A percentile compares a stretch with the other conserved stretches of the same genome.
Conservation (phyloP, 2,888 invertebrate genomes). For the Lycophotia porphyrea region DNA sequence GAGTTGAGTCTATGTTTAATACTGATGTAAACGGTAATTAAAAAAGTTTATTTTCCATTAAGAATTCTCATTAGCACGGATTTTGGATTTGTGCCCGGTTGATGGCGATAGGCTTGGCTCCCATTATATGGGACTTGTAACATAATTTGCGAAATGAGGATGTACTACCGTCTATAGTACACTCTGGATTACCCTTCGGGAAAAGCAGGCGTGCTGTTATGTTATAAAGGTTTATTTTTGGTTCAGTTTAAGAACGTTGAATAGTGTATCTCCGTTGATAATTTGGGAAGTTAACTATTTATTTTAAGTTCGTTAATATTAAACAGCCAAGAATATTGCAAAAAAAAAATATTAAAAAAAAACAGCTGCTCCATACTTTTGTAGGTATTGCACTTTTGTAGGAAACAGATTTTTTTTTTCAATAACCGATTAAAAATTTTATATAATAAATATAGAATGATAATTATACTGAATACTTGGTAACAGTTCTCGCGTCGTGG, state of each 20-base stretch:
- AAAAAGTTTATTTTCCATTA: not conserved
- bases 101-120: not conserved
- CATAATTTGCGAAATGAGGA: not conserved
- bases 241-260: slow-evolving; percentile 1
- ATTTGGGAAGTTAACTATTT: slow-evolving; percentile 10
- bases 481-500: too few relatives aligned
- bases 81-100: not conserved
- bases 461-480: too few relatives aligned
- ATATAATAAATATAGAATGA: too few relatives aligned
- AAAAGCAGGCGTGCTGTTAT: not conserved
- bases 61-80: not conserved
- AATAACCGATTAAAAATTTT: too few relatives aligned
- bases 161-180: not conserved
- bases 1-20: not conserved
- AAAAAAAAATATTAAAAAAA: too few relatives aligned
- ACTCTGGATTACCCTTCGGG: not conserved
- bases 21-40: slow-evolving; percentile 19
- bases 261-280: slow-evolving; percentile 22
- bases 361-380: too few relatives aligned
- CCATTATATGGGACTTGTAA: not conserved
- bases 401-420: too few relatives aligned
- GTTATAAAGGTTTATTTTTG: not conserved
- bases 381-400: too few relatives aligned
- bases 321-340: too few relatives aligned
- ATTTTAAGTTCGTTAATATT: not conserved